These are phyloP conservation scores for Oreochromis spilurus DNA, from an alignment of 2,113 vertebrate species.

Conservation along the genomic window DNA sequence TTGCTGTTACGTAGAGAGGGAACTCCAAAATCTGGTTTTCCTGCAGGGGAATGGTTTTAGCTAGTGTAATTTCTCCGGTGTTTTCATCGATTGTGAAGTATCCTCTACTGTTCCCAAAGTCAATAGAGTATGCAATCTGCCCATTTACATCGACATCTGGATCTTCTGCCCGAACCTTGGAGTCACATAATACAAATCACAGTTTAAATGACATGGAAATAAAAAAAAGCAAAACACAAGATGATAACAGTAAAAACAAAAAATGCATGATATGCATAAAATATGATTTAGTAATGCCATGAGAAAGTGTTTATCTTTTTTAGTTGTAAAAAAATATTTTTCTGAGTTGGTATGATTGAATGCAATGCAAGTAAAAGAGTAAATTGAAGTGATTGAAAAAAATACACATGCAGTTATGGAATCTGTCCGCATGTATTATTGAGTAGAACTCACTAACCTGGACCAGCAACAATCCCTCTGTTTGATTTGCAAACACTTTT, in stretches of 20 bases:
- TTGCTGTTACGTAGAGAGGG: slow-evolving; percentile 69
- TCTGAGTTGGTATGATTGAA: background rate
- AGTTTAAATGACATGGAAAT: background rate
- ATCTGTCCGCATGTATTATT: background rate
- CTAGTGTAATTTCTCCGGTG: slow-evolving; percentile 69
- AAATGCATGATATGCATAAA: background rate
- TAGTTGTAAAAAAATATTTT: background rate
- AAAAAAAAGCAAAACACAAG: background rate
- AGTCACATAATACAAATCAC: background rate
- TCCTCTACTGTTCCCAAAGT: slow-evolving; percentile 68
- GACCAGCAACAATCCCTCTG: slow-evolving; percentile 65
- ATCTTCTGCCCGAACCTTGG: slow-evolving; percentile 72
- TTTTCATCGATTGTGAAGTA: slow-evolving; percentile 64
- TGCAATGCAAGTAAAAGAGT: background rate
- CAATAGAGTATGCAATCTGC: slow-evolving; percentile 66
- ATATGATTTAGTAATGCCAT: background rate
- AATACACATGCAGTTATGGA: background rate
- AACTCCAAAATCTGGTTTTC: slow-evolving; percentile 59
- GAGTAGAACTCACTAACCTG: slow-evolving; percentile 57
- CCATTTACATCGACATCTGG: slow-evolving; percentile 71
- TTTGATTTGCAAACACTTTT: slow-evolving; percentile 68
- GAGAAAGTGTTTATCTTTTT: background rate
- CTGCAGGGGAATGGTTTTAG: slow-evolving; percentile 56
- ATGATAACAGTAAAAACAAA: background rate
- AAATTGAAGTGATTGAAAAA: background rate